These are phyloP conservation scores for Mythimna impura DNA, from an alignment of 2,888 invertebrate genomes.

Conservation along the genomic window DNA sequence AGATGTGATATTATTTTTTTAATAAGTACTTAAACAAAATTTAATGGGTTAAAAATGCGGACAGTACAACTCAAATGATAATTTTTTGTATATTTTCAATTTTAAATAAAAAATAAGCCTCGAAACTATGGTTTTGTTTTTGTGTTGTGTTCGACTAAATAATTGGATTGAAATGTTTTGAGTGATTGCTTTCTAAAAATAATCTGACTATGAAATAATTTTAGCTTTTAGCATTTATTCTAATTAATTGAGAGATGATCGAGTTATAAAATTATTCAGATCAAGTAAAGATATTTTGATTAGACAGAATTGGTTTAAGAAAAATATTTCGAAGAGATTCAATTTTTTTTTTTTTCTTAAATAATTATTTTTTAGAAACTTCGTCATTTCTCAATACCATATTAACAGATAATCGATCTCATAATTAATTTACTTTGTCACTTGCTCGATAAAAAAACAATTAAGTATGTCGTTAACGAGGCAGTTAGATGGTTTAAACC, in stretches of 20 bases:
- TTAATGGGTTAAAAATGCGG: neutral
- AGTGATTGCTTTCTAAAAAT: slow-evolving; percentile 63
- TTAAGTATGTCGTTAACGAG: neutral
- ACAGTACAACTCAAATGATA: slow-evolving; percentile 11
- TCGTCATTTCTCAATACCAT: neutral
- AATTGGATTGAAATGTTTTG: slow-evolving; percentile 58
- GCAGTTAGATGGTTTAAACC: neutral
- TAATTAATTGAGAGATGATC: slow-evolving; percentile 42
- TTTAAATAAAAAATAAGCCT: neutral
- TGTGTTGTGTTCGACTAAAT: slow-evolving; percentile 54
- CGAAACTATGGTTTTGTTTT: slow-evolving; percentile 41
- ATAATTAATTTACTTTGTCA: neutral
- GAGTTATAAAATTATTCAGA: neutral
- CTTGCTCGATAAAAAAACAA: neutral
- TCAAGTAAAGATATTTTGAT: too few species aligned
- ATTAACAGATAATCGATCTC: slow-evolving; percentile 30
- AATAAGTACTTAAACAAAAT: neutral
- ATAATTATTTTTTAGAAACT: neutral
- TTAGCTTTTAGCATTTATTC: slow-evolving; percentile 8
- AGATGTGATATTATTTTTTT: neutral
- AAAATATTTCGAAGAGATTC: too few species aligned
- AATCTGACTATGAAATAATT: slow-evolving; percentile 20
- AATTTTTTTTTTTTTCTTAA: neutral
- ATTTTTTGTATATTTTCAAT: neutral
- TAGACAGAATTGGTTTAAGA: too few species aligned